Conservation (phyloP, 2,113 vertebrate genomes). For the Gallinago jamesoni region DNA sequence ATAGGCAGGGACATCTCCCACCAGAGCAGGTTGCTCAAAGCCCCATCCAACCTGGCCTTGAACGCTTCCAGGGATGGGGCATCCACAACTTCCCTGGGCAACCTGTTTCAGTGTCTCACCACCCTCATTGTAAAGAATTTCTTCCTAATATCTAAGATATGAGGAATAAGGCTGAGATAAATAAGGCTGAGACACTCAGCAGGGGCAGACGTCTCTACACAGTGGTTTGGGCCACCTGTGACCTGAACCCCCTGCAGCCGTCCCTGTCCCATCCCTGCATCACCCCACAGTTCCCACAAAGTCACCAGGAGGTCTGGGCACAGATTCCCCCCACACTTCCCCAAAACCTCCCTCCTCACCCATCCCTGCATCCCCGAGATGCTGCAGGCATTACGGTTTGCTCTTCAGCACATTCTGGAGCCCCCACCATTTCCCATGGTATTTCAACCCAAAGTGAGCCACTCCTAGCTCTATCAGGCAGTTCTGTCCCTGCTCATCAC, state of each 20-base stretch:
- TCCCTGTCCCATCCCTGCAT: not conserved
- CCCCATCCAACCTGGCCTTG: too few species aligned
- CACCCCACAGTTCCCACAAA: not conserved
- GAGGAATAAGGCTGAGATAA: too few species aligned
- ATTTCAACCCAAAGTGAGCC: not conserved
- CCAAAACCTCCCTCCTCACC: not conserved
- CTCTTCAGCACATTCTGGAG: not conserved
- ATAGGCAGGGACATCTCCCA: too few species aligned
- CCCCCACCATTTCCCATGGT: not conserved
- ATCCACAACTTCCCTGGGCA: too few species aligned
- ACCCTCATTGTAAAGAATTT: too few species aligned
- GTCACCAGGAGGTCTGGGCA: not conserved
- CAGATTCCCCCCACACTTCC: too few species aligned
- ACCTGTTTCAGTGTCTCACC: too few species aligned
- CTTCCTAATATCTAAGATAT: too few species aligned
- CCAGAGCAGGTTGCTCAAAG: too few species aligned
- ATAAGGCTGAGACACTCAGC: fast-evolving
- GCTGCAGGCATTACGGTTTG: fast-evolving
- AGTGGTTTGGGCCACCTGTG: fast-evolving
- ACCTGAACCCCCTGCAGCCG: fast-evolving
- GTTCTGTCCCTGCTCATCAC: not conserved
- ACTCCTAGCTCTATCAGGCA: too few species aligned
- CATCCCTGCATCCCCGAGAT: fast-evolving
- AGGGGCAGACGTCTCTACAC: not conserved
- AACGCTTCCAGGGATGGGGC: too few species aligned